Conservation (phyloP, 2,797 vertebrate species). For the Coregonus suidteri region DNA sequence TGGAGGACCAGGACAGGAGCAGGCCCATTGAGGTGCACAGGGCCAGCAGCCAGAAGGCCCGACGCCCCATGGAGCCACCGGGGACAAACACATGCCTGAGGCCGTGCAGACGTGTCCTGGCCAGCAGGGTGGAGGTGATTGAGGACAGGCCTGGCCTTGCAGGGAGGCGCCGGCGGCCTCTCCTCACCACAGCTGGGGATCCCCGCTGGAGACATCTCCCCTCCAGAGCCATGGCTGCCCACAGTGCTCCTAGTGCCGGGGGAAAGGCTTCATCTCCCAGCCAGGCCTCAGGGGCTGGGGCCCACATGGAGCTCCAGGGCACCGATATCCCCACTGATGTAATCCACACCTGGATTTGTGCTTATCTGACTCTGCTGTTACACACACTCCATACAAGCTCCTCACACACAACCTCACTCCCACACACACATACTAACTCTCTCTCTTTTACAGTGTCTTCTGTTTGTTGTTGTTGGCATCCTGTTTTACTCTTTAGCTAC, state of each 20-base stretch:
- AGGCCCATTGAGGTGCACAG: slow-evolving; percentile 90
- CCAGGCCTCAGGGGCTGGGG: slow-evolving; percentile 74
- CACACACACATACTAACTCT: neutral
- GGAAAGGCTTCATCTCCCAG: slow-evolving; percentile 79
- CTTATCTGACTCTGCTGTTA: slow-evolving; percentile 13
- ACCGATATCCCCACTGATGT: slow-evolving; percentile 63
- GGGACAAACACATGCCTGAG: slow-evolving; percentile 85
- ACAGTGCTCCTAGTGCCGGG: slow-evolving; percentile 72
- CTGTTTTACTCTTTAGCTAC: slow-evolving; percentile 38
- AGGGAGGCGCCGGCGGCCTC: slow-evolving; percentile 58
- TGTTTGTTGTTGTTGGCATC: slow-evolving; percentile 28
- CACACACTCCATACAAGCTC: neutral
- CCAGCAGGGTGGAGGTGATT: slow-evolving; percentile 71
- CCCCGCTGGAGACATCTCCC: slow-evolving; percentile 70
- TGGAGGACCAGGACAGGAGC: slow-evolving; percentile 94
- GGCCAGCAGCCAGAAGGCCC: slow-evolving; percentile 92
- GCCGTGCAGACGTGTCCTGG: slow-evolving; percentile 88
- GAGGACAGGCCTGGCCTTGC: slow-evolving; percentile 51
- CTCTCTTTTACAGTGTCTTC: slow-evolving; percentile 21
- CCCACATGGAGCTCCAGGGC: slow-evolving; percentile 81
- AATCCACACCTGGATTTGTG: slow-evolving; percentile 62
- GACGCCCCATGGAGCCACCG: slow-evolving; percentile 78
- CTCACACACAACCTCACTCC: slow-evolving; percentile 7
- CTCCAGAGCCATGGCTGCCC: slow-evolving; percentile 80
- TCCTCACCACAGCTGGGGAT: slow-evolving; percentile 69